Evolutionary conservation across 2,888 invertebrate species (phyloP), one percentile per base, ranked within the genome.

Genomic region (Eurytoma adleriae): DNA sequence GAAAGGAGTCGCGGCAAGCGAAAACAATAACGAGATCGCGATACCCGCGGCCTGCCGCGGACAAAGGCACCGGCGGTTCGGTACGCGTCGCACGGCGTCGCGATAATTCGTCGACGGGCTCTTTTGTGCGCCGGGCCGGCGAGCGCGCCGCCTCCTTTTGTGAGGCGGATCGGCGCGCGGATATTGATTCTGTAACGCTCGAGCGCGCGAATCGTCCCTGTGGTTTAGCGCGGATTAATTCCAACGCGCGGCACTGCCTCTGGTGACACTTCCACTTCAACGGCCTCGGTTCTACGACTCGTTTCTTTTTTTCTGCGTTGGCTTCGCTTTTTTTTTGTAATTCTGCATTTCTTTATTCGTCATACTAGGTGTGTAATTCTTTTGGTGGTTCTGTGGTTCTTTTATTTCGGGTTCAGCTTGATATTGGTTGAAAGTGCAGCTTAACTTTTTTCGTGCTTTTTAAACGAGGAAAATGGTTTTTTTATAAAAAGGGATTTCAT

Each of bases 161-260:
- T 52, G 52, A 68, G 48, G 67, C 56, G 67, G 75, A 75, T 75
- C 64, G 30, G 54, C 62, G 69, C 62, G 54, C 70, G 69, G 70
- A 62, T 77, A 77, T 77, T 77, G 70, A 77, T 77, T 77, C 62
- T 62, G 77, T 70, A 70, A 77, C 50, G 62, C 3, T 2, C 54
- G 67, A 66, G 56, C 18, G 57, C 67, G 77, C 24, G 59, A 70
- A 64, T 56, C 64, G 69, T 76, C 62, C 62, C 69, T 77, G 70
- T 30, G 77, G 77, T 77, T 77, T 77, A 69, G 56, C 69, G 62
- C 54, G 54, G 77, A 70, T 77, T 77, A 77, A 77, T 77, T 69
- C 20, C 62, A 70, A 77, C 62, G 56, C 72, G 52, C 4, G 18
- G 0, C 24, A 7, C 62, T 24, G 57, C n/a, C 30, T 14, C 30